These are phyloP conservation scores for Desmodus rotundus DNA, from an alignment of 2,113 vertebrate genomes.

Conservation along the genomic window DNA sequence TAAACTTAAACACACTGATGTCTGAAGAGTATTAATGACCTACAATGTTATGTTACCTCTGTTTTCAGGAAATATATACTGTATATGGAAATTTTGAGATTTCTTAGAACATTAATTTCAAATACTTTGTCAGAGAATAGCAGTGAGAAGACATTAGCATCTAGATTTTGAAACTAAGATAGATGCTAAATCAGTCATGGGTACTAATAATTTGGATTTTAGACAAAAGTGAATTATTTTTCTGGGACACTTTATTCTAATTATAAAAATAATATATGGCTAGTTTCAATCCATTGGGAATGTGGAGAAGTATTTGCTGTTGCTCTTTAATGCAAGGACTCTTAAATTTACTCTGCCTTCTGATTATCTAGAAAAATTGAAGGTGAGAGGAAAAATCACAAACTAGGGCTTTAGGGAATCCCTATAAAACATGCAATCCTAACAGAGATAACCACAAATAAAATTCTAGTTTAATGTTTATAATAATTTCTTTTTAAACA, in stretches of 20 bases:
- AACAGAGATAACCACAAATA: background rate
- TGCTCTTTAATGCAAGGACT: background rate
- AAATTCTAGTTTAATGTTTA: background rate
- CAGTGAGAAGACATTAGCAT: background rate
- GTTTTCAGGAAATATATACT: background rate
- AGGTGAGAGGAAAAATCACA: background rate
- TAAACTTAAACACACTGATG: background rate
- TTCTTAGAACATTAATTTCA: constrained; percentile 56
- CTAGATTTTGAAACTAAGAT: constrained; percentile 1
- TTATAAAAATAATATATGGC: background rate
- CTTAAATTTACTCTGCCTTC: background rate
- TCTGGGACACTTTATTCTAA: background rate
- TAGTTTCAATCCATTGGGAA: background rate
- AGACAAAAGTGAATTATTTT: background rate
- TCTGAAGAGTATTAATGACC: background rate
- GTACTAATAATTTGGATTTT: rapidly evolving
- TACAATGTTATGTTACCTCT: background rate
- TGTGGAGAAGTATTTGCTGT: background rate
- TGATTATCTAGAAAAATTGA: background rate
- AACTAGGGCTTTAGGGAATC: background rate
- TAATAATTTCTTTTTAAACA: background rate
- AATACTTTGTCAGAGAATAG: background rate
- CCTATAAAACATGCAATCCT: background rate
- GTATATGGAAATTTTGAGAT: background rate
- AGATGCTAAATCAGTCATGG: background rate